Conservation (phyloP, 2,797 vertebrate species). For the Malurus splendens region DNA sequence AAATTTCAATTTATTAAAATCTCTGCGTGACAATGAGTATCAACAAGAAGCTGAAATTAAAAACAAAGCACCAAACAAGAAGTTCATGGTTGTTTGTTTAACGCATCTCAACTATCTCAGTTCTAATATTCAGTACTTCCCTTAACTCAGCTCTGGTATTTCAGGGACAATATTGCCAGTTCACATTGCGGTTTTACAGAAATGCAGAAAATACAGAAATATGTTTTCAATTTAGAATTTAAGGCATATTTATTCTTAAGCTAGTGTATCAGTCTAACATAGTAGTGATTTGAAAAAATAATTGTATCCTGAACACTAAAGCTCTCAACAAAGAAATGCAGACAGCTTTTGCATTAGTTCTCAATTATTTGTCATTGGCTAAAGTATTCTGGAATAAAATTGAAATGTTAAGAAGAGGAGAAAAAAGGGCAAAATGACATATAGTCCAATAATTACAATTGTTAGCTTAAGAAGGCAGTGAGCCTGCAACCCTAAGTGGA, state of each 20-base stretch:
- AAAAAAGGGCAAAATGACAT: not conserved
- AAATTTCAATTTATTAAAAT: not conserved
- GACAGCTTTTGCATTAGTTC: not conserved
- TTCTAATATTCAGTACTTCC: not conserved
- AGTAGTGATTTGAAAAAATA: not conserved
- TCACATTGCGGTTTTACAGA: not conserved
- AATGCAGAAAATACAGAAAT: not conserved
- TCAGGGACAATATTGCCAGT: not conserved
- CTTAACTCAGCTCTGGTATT: slow-evolving; percentile 1
- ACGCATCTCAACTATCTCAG: not conserved
- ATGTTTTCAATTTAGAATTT: slow-evolving; percentile 1
- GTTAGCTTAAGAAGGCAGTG: not conserved
- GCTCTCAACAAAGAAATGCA: not conserved
- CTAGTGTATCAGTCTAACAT: not conserved
- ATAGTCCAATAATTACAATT: not conserved
- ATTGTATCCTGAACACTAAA: not conserved
- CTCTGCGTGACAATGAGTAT: not conserved
- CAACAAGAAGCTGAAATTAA: not conserved
- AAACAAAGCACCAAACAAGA: not conserved
- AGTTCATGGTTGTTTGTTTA: not conserved
- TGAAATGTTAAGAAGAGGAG: not conserved
- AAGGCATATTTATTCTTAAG: not conserved
- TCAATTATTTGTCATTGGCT: not conserved
- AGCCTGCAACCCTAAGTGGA: not conserved
- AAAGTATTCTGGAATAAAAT: not conserved